Base-by-base conservation (phyloP, 2,888 invertebrate genomes). In the Leptinotarsa juncta region DNA sequence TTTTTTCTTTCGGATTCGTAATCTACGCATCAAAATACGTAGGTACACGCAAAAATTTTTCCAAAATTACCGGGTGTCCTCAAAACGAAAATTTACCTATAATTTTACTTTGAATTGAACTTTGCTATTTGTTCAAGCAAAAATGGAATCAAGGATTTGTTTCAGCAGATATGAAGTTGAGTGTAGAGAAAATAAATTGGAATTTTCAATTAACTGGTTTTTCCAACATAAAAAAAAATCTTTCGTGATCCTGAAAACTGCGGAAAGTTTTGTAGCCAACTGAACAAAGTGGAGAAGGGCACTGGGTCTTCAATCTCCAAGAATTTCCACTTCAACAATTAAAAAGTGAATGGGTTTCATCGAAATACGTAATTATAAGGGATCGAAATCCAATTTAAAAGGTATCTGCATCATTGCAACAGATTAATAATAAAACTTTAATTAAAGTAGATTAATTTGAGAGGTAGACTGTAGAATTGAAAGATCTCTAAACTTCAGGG, bases 391-490 rank as follows among this genome's bases (percentile, higher is more conserved):
- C 76, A 76, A 81, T 81, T 81, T 76, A 79, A 79, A 79, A 77
- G 76, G 77, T 73, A 76, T 72, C 78, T 79, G 77, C 78, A 80
- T 80, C 77, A 72, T 73, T 70, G 72, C 73, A 75, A 67, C 75
- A 65, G 77, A 81, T 80, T 81, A 79, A 80, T 79, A 81, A 80
- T 79, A 77, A 78, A 77, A 76, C 76, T 81, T 81, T 78, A 80
- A 81, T 81, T 80, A 80, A 80, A 80, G 73, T 78, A 76, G 23
- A 5, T 14, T 26, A 5, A 12, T 23, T 32, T 32, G 7, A 32
- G 32, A 32, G 2, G 60, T 14, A 5, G n/a, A 18, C 7, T n/a
- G 0, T 3, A 53, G 10, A 42, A 42, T 10, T 12, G 42, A 42
- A 42, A 42, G 42, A 7, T 32, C 7, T 32, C 7, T 7, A 32